Percentiles rank a stretch among this genome's conserved stretches.
phyloP scores from a whole-genome alignment of 2,888 invertebrate genomes.

The Anarsia innoxiella region DNA sequence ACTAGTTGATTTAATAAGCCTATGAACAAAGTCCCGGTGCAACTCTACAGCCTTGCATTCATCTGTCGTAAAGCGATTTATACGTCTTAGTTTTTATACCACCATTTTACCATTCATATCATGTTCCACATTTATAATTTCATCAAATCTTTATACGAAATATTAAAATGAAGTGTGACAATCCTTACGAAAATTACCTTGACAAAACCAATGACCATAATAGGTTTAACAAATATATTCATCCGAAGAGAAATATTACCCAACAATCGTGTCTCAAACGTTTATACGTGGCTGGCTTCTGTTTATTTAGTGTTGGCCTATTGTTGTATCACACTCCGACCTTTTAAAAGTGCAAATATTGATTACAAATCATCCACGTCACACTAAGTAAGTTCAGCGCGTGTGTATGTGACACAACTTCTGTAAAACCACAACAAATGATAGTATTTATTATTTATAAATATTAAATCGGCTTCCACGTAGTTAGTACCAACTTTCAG shows the following conservation, averaged over 20 bases:
- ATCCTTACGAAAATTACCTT: conserved; percentile 62
- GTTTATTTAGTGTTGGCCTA: conserved; percentile 21
- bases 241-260: conserved; percentile 50
- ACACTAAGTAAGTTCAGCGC: too few species aligned
- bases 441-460: too few species aligned
- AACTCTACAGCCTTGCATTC: conserved; percentile 21
- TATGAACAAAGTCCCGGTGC: conserved; percentile 25
- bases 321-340: conserved; percentile 5
- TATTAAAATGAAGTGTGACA: conserved; percentile 35
- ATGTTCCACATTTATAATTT: conserved; percentile 10
- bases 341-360: too few species aligned
- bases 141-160: conserved; percentile 18
- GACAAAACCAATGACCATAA: conserved; percentile 59
- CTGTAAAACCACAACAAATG: too few species aligned
- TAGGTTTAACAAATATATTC: conserved; percentile 61
- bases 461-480: too few species aligned
- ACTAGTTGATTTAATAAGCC: conserved; percentile 39
- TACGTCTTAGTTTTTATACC: conserved; percentile 21
- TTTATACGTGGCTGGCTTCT: conserved; percentile 28
- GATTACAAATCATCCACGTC: too few species aligned
- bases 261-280: conserved; percentile 48
- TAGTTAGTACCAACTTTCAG: too few species aligned
- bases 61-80: conserved; percentile 6
- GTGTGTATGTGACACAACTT: too few species aligned
- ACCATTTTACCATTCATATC: conserved; percentile 14